These are phyloP conservation scores for Cinclus mexicanus DNA, from an alignment of 2,113 vertebrate genomes.

Conservation along the genomic window DNA sequence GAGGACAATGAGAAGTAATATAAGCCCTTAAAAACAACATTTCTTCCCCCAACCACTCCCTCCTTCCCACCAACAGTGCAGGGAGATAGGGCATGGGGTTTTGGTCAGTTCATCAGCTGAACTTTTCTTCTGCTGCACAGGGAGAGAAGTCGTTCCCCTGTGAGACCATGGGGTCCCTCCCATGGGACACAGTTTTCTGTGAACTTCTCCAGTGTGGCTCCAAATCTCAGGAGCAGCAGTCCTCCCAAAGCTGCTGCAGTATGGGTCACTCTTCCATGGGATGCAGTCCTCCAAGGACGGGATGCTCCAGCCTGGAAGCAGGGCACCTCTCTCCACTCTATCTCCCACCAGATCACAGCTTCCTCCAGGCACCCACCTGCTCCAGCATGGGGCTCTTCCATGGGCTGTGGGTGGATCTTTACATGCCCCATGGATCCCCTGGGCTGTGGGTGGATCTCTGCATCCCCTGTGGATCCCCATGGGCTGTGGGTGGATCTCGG, in stretches of 20 bases:
- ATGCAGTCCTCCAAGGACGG: neutral
- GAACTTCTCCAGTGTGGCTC: neutral
- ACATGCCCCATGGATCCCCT: fast-evolving
- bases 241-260: neutral
- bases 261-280: neutral
- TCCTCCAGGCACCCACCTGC: neutral
- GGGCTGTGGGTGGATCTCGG: neutral
- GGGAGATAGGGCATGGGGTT: neutral
- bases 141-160: neutral
- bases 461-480: fast-evolving
- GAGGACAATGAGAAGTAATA: neutral
- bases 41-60: neutral
- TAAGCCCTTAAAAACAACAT: neutral
- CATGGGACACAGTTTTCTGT: neutral
- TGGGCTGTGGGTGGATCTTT: neutral
- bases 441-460: neutral
- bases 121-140: neutral
- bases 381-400: too few species aligned
- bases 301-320: neutral
- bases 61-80: neutral
- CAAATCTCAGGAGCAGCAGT: neutral
- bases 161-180: neutral
- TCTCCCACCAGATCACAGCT: neutral
- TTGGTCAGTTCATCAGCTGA: neutral
- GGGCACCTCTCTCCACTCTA: too few species aligned